Percentiles rank a stretch among this genome's conserved stretches.
phyloP scores from a whole-genome alignment of 2,888 invertebrate species.

The Prosopocoilus inquinatus region DNA sequence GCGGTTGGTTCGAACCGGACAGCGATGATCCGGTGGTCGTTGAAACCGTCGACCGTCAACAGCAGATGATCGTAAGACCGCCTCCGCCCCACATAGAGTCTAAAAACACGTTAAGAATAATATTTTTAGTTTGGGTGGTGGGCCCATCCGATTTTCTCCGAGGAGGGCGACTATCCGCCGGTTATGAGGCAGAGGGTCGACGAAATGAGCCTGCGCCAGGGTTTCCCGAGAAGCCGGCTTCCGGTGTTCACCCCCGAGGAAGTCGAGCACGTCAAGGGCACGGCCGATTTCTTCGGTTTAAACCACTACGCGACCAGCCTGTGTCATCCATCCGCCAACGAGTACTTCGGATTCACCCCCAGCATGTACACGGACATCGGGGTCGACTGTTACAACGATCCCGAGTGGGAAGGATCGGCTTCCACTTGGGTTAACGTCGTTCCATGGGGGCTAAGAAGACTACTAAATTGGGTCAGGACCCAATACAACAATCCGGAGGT shows the following conservation, averaged over 20 bases:
- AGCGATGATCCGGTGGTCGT: constrained; percentile 55
- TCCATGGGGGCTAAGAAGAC: constrained; percentile 60
- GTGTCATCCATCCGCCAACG: constrained; percentile 15
- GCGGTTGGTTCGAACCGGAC: constrained; percentile 62
- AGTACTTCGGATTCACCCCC: constrained; percentile 43
- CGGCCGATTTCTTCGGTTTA: constrained; percentile 71
- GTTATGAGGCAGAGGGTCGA: constrained; percentile 61
- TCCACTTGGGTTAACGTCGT: constrained; percentile 57
- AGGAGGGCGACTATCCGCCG: constrained; percentile 63
- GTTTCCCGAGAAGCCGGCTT: constrained; percentile 59
- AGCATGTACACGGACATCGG: constrained; percentile 52
- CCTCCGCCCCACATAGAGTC: neutral
- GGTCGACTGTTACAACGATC: constrained; percentile 45
- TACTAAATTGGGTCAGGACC: constrained; percentile 53
- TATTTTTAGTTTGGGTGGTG: constrained; percentile 61
- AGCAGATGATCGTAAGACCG: constrained; percentile 55
- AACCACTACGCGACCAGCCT: constrained; percentile 65
- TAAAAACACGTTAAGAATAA: neutral
- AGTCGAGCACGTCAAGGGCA: constrained; percentile 57
- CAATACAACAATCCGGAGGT: constrained; percentile 54
- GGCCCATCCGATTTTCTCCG: constrained; percentile 63
- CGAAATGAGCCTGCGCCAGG: constrained; percentile 57
- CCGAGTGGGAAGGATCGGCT: constrained; percentile 54
- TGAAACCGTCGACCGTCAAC: constrained; percentile 59
- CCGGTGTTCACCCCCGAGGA: constrained; percentile 61